Base-by-base conservation (phyloP, 2,797 vertebrate genomes). In the Lerista edwardsae region DNA sequence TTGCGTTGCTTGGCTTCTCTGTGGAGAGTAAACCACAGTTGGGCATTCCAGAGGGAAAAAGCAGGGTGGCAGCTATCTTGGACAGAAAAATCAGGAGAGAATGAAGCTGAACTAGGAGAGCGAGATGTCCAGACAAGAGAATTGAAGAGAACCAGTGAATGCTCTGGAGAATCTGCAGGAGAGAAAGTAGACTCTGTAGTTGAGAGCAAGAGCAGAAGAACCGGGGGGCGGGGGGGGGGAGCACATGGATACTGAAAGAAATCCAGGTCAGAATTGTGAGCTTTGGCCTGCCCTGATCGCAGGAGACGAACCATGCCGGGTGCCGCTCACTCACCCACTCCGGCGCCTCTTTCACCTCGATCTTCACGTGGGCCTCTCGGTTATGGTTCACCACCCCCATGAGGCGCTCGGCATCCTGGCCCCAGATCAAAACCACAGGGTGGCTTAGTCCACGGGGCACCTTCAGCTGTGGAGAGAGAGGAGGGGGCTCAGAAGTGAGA, bases 351-450 rank as follows among this genome's bases (percentile, higher is more conserved):
- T 97, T 97, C 94, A 98, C 96, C 87, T 99, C 97, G 79, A 99
- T 99, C 89, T 94, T 95, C 90, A 99, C 98, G 0, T 95, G 96
- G 65, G 98, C 98, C 91, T 99, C 98, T 92, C 97, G 97, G 81
- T 99, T 99, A 95, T 97, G 98, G 95, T 99, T 99, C 88, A 99
- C 98, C 4, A 99, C 96, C 0, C 97, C 96, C 98, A 99, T 99
- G 92, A 99, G 94, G 75, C 96, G 95, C 91, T 97, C 97, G 0
- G 98, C 98, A 0, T 98, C 96, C 0, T 91, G 90, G 25, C 97
- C 98, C 93, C 97, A 95, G 92, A 99, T 98, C 91, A 99, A 94
- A 87, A 99, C 97, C 69, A 99, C 98, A 0, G 98, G 98, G 87
- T 95, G 94, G 23, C 95, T 96, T 86, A 99, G 95, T 19, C 96